Conservation (phyloP, 1,140 invertebrate genomes). For the Acromyrmex echinatior region DNA sequence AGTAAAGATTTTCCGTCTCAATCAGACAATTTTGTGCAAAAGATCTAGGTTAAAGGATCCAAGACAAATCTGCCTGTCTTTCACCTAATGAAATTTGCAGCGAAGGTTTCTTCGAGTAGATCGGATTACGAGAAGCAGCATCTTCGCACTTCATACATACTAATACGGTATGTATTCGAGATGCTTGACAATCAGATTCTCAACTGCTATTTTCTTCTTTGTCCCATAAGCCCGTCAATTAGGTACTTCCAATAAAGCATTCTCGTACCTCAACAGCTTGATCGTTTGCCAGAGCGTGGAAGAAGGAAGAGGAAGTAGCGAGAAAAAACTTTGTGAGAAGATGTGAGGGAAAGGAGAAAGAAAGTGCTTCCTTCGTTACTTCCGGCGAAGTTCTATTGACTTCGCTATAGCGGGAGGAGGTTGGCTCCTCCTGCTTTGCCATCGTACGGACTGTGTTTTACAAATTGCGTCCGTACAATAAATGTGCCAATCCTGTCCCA, state of each 20-base stretch:
- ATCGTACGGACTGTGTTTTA: slow-evolving; percentile 20
- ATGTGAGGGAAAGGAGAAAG: not conserved
- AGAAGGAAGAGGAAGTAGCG: not conserved
- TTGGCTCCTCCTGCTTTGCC: not conserved
- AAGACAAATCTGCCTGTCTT: not conserved
- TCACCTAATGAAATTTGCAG: slow-evolving; percentile 44
- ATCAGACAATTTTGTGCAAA: slow-evolving; percentile 1
- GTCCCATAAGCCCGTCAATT: slow-evolving; percentile 20
- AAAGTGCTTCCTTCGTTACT: not conserved
- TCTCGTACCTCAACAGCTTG: not conserved
- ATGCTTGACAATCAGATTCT: not conserved
- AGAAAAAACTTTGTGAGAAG: not conserved
- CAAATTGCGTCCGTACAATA: slow-evolving; percentile 24
- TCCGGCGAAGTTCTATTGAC: slow-evolving; percentile 20
- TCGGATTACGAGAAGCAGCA: not conserved
- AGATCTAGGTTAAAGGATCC: not conserved
- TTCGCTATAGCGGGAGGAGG: not conserved
- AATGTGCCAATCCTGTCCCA: slow-evolving; percentile 32
- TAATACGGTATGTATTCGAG: slow-evolving; percentile 3
- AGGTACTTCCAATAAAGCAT: slow-evolving; percentile 23
- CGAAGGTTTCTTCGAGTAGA: not conserved
- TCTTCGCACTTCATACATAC: slow-evolving; percentile 28
- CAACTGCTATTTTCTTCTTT: not conserved
- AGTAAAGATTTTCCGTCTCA: slow-evolving; percentile 3
- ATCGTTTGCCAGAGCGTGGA: slow-evolving; percentile 37